These are phyloP conservation scores for Camelus bactrianus DNA, from an alignment of 2,113 vertebrate genomes.

Conservation along the genomic window DNA sequence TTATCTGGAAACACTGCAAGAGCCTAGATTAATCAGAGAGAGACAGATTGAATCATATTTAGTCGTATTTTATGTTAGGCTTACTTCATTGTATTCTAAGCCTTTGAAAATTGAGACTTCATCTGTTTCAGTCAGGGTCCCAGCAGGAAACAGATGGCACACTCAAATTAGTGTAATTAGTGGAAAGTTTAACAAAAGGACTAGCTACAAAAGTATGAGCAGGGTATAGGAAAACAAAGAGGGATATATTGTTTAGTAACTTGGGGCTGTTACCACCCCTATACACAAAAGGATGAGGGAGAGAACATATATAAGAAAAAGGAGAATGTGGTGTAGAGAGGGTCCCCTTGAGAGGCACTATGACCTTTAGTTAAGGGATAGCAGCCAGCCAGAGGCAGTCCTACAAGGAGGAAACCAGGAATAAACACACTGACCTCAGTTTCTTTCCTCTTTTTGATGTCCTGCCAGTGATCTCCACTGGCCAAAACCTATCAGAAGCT, in stretches of 20 bases:
- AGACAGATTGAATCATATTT: constrained; percentile 57
- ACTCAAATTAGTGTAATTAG: constrained; percentile 66
- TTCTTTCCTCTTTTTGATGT: constrained; percentile 20
- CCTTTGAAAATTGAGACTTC: constrained; percentile 68
- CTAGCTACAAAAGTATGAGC: constrained; percentile 51
- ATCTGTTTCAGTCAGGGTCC: constrained; percentile 57
- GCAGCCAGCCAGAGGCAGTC: not conserved
- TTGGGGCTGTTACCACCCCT: not conserved
- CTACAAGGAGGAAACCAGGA: not conserved
- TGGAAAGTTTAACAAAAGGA: constrained; percentile 66
- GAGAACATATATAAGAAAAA: not conserved
- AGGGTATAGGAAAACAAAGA: constrained; percentile 42
- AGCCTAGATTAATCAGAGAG: constrained; percentile 60
- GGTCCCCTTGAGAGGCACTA: not conserved
- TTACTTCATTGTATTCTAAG: constrained; percentile 65
- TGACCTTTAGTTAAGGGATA: constrained; percentile 42
- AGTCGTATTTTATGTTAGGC: constrained; percentile 61
- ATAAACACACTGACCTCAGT: constrained; percentile 26
- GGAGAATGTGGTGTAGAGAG: not conserved
- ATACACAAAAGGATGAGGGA: constrained; percentile 23
- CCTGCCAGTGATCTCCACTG: not conserved
- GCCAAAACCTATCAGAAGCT: constrained; percentile 40
- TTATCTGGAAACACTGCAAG: constrained; percentile 56
- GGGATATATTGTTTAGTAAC: not conserved
- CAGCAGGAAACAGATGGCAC: constrained; percentile 68